A percentile compares a stretch with the other conserved stretches of the same genome.
Conservation (phyloP, 2,888 invertebrate species). For the Diaprepes abbreviatus region DNA sequence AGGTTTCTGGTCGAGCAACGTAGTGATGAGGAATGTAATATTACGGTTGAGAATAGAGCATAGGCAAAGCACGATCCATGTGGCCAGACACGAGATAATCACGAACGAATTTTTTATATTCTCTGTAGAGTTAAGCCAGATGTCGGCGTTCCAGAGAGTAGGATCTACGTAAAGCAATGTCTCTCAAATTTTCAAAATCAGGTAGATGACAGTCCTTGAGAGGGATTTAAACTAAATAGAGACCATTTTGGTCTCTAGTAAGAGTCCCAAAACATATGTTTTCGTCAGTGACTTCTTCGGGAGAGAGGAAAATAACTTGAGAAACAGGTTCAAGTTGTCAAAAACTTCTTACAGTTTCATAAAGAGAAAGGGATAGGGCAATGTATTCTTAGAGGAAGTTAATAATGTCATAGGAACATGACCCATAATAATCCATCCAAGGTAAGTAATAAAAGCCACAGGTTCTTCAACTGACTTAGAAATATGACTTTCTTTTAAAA, state of each 20-base stretch:
- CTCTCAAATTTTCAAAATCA: not conserved
- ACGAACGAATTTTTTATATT: slow-evolving; percentile 36
- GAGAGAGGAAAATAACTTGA: not conserved
- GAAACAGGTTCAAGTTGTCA: not conserved
- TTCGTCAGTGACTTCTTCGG: too few relatives aligned
- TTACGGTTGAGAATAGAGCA: not conserved
- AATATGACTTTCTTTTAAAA: slow-evolving; percentile 3
- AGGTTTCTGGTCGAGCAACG: slow-evolving; percentile 40
- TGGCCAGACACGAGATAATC: too few relatives aligned
- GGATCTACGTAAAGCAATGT: too few relatives aligned
- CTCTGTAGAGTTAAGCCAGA: not conserved
- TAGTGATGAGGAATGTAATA: too few relatives aligned
- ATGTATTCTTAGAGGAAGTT: too few relatives aligned
- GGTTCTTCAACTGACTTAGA: not conserved
- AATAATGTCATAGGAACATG: too few relatives aligned
- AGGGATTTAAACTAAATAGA: too few relatives aligned
- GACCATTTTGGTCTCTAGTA: too few relatives aligned
- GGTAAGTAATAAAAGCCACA: slow-evolving; percentile 6
- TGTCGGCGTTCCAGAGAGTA: slow-evolving; percentile 9
- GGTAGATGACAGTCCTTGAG: not conserved
- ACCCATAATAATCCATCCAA: too few relatives aligned
- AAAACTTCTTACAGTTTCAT: not conserved
- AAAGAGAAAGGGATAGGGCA: too few relatives aligned
- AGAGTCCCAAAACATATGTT: too few relatives aligned
- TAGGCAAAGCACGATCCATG: not conserved